Base-by-base conservation (phyloP, 2,113 vertebrate species). In the Tinamus guttatus region DNA sequence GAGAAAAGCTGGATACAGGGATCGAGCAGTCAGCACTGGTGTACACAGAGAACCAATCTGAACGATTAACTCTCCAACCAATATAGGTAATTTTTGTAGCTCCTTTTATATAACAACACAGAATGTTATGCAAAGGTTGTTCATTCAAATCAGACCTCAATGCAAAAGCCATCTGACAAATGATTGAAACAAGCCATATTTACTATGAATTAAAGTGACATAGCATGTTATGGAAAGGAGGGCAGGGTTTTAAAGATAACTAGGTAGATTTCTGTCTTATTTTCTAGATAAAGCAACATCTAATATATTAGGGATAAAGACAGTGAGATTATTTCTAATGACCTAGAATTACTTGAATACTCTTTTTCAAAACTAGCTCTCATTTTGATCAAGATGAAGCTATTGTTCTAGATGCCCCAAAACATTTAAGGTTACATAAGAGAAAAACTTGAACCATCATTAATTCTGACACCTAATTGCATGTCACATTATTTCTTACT, bases 401-500 rank as follows among this genome's bases (percentile, higher is more conserved):
- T 59, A 30, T 52, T 86, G 27, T 76, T 87, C 52, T 38, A 62
- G 19, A 71, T 63, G 28, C 28, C 24, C 58, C 27, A 62, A 90
- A 96, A 34, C 12, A 65, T 82, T 95, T 89, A 65, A 85, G 62
- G 20, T 91, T 85, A 67, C 68, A 21, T 47, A 77, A 79, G 52
- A 94, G 41, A 58, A 92, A 90, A 73, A 85, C 13, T 85, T 95
- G 40, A 93, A 67, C 60, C 11, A 28, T 90, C 81, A 94, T 95
- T 96, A 95, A 92, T 96, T 96, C 54, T 96, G 89, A 94, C 32
- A 94, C 54, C 73, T 97, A 93, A 95, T 96, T 95, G 65, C 67
- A 93, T 96, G 97, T 87, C 63, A 95, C 81, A 96, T 86, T 96
- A 92, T 95, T 97, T 96, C 30, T 83, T 64, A 90, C 68, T 90